A percentile compares a stretch with the other conserved stretches of the same genome.
Conservation (phyloP, 2,888 invertebrate species). For the Rapana venosa region DNA sequence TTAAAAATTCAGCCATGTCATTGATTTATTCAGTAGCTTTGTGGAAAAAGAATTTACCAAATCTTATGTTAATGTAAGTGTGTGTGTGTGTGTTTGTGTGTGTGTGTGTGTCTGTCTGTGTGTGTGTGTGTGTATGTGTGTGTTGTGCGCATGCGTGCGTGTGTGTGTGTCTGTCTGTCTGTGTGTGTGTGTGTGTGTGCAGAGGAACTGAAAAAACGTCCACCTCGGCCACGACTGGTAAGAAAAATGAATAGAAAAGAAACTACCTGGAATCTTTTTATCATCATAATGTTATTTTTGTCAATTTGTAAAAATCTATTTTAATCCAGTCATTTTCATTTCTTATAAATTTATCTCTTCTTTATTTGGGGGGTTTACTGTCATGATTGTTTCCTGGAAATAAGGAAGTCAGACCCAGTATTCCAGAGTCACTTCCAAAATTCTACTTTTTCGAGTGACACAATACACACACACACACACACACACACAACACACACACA, state of each 20-base stretch:
- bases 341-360: too few species aligned
- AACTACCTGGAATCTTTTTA: background rate
- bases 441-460: too few species aligned
- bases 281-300: background rate
- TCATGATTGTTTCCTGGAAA: background rate
- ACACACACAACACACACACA: too few species aligned
- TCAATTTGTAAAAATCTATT: background rate
- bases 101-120: background rate
- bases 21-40: too few species aligned
- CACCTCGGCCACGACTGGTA: slow-evolving; percentile 69
- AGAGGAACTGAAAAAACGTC: slow-evolving; percentile 68
- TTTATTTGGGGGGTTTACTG: background rate
- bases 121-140: slow-evolving; percentile 48
- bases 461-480: too few species aligned
- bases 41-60: too few species aligned
- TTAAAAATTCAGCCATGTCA: too few species aligned
- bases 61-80: background rate
- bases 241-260: too few species aligned
- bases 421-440: too few species aligned
- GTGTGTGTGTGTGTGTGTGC: slow-evolving; percentile 50
- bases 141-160: too few species aligned
- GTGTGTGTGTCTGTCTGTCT: background rate
- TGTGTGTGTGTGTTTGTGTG: background rate
- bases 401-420: too few species aligned
- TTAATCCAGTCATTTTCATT: too few species aligned